Conservation (phyloP, 1,140 invertebrate species). For the Microplitis demolitor region DNA sequence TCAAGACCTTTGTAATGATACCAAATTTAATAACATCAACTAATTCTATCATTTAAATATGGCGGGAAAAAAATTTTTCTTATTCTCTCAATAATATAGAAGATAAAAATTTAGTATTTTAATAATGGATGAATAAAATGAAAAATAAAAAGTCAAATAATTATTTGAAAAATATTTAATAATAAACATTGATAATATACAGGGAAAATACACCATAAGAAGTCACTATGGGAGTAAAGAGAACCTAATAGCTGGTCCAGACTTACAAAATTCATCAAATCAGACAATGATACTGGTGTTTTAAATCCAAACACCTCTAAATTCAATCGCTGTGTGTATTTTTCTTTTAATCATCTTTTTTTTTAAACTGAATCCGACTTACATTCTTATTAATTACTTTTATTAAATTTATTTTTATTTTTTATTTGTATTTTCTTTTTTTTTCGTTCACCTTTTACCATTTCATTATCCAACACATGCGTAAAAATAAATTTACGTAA, state of each 20-base stretch:
- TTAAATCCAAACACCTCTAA: slow-evolving; percentile 40
- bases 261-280: slow-evolving; percentile 60
- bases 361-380: not conserved
- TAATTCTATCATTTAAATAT: too few species aligned
- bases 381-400: not conserved
- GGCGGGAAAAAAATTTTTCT: too few species aligned
- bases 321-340: slow-evolving; percentile 34
- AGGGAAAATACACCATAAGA: slow-evolving; percentile 62
- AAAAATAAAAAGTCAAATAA: slow-evolving; percentile 10
- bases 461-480: slow-evolving; percentile 14
- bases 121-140: slow-evolving; percentile 26
- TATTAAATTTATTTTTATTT: slow-evolving; percentile 1
- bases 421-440: not conserved
- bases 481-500: not conserved
- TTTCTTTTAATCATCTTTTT: not conserved
- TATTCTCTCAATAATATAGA: too few species aligned
- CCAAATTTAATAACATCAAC: too few species aligned
- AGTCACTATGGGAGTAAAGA: slow-evolving; percentile 58
- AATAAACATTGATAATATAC: slow-evolving; percentile 63
- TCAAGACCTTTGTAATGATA: too few species aligned
- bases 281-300: slow-evolving; percentile 55
- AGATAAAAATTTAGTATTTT: not conserved
- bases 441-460: slow-evolving; percentile 24
- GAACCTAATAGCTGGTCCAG: slow-evolving; percentile 60
- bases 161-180: slow-evolving; percentile 63